A percentile compares a stretch with the other conserved stretches of the same genome.
phyloP scores from a whole-genome alignment of 2,888 invertebrate genomes.

The Melikaiella ostensackeni region DNA sequence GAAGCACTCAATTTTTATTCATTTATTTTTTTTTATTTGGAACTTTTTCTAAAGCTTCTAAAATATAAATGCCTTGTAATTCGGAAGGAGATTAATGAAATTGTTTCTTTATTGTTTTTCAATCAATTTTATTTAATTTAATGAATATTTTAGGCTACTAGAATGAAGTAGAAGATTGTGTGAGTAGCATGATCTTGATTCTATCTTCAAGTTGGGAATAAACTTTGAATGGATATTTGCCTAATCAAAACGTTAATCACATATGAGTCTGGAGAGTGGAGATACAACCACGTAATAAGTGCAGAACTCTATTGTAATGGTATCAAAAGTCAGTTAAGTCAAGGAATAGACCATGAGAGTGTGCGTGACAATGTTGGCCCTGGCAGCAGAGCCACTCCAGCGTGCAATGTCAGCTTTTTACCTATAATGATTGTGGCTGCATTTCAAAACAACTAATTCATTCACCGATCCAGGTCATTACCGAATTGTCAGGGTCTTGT shows the following conservation, averaged over 20 bases:
- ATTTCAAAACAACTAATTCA: slow-evolving; percentile 56
- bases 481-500: slow-evolving; percentile 64
- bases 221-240: not conserved
- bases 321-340: slow-evolving; percentile 20
- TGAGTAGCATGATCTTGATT: not conserved
- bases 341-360: slow-evolving; percentile 40
- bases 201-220: not conserved
- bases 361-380: slow-evolving; percentile 48
- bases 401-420: slow-evolving; percentile 60
- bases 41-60: too few relatives aligned
- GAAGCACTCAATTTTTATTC: too few relatives aligned
- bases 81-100: too few relatives aligned
- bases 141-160: not conserved
- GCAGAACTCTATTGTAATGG: not conserved
- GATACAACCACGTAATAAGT: not conserved
- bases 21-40: too few relatives aligned
- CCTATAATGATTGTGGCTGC: slow-evolving; percentile 44
- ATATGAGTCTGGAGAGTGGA: not conserved
- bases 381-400: slow-evolving; percentile 54
- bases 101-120: too few relatives aligned
- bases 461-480: slow-evolving; percentile 65
- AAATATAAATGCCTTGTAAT: too few relatives aligned
- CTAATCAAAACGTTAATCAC: not conserved
- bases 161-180: not conserved
- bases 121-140: too few relatives aligned